phyloP scores from a whole-genome alignment of 2,888 invertebrate species.

The Herminia tarsipennalis region DNA sequence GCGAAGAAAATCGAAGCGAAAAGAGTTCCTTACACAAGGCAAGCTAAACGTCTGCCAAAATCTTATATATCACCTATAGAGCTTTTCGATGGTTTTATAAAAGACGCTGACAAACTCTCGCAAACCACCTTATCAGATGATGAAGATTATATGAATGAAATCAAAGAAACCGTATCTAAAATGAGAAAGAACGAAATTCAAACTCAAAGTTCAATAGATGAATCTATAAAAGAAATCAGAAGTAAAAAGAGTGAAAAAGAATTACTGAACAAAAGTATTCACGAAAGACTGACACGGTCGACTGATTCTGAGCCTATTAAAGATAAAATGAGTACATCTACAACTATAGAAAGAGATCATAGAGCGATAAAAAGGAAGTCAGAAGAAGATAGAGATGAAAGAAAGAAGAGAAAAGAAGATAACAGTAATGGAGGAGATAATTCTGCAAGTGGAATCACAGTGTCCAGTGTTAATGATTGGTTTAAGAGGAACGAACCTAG shows the following conservation, averaged over 20 bases:
- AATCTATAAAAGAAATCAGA: slow-evolving; percentile 2
- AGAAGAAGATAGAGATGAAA: slow-evolving; percentile 16
- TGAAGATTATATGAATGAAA: slow-evolving; percentile 36
- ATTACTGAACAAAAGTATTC: neutral
- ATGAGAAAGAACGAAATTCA: neutral
- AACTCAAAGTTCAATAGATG: neutral
- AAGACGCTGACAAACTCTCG: slow-evolving; percentile 20
- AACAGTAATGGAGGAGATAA: slow-evolving; percentile 18
- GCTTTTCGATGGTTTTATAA: slow-evolving; percentile 43
- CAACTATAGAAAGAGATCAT: slow-evolving; percentile 11
- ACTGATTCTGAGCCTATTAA: slow-evolving; percentile 16
- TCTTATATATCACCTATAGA: slow-evolving; percentile 65
- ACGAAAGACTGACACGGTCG: slow-evolving; percentile 3
- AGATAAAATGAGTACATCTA: slow-evolving; percentile 34
- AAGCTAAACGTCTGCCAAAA: slow-evolving; percentile 12
- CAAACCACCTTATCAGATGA: slow-evolving; percentile 28
- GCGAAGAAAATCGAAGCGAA: neutral
- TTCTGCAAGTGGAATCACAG: slow-evolving; percentile 45
- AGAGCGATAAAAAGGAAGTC: slow-evolving; percentile 36
- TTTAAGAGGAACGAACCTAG: slow-evolving; percentile 47
- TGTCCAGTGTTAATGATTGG: slow-evolving; percentile 63
- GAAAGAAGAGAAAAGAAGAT: slow-evolving; percentile 41
- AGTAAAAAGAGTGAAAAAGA: neutral
- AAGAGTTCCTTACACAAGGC: neutral
- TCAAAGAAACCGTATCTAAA: slow-evolving; percentile 11